phyloP scores from a whole-genome alignment of 2,888 invertebrate genomes.

The Ormyrus nitidulus region DNA sequence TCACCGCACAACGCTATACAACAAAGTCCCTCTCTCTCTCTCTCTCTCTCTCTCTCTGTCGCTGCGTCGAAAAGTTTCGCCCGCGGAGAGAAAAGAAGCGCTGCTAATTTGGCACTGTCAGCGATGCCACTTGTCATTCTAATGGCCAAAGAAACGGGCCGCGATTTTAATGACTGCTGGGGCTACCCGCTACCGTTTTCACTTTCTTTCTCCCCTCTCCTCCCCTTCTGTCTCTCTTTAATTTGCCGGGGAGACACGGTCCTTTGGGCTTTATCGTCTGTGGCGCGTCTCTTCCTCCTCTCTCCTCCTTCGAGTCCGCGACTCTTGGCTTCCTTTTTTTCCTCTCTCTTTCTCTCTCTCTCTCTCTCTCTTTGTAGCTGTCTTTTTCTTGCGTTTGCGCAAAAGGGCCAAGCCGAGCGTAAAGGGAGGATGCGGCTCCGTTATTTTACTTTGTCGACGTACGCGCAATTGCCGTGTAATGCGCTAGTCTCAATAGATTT shows the following conservation, averaged over 20 bases:
- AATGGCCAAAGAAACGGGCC: constrained; percentile 68
- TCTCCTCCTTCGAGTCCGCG: constrained; percentile 46
- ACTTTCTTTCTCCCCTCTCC: constrained; percentile 23
- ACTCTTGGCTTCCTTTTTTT: constrained; percentile 4
- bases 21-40: neutral
- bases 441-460: constrained; percentile 10
- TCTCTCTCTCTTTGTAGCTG: neutral
- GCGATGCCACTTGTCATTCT: constrained; percentile 73
- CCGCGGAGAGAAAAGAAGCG: neutral
- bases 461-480: neutral
- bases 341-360: constrained; percentile 7
- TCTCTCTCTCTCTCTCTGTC: neutral
- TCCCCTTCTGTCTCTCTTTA: constrained; percentile 62
- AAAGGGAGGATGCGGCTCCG: constrained; percentile 29
- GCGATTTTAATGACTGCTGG: constrained; percentile 66
- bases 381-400: constrained; percentile 16
- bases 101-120: constrained; percentile 72
- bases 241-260: constrained; percentile 66
- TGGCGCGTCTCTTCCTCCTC: constrained; percentile 50
- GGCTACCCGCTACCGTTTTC: constrained; percentile 31
- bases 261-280: constrained; percentile 67
- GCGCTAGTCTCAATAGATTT: too few species aligned
- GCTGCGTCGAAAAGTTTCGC: neutral
- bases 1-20: too few species aligned
- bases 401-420: constrained; percentile 57